Evolutionary conservation across 1,140 invertebrate species (phyloP), one percentile per base, ranked within the genome.

Genomic region (Aphis craccivora): DNA sequence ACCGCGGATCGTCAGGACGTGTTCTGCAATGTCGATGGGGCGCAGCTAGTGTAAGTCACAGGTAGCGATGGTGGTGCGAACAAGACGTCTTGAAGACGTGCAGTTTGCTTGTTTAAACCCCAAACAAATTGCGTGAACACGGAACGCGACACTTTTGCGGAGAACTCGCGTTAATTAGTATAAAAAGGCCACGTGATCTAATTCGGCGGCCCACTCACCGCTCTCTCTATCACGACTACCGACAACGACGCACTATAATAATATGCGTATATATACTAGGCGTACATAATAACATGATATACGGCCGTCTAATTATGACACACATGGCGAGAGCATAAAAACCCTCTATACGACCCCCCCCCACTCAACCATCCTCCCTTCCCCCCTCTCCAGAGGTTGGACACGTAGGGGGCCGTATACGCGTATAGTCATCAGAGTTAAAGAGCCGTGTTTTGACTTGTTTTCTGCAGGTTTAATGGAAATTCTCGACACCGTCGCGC

Each of bases 291-390:
- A 76, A 76, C 60, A 91, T 91, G 67, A 92, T 83, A 83, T 83
- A 92, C 91, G 91, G 84, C 22, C 91, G 91, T 92, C 91, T 83
- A 83, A 92, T 92, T 92, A 92, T 83, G 91, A 92, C 76, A 92
- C 91, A 92, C 11, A 35, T 92, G 91, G 67, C 67, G 20, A 81
- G 11, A 48, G 51, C 76, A 83, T 51, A 92, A 92, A 92, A 76
- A n/a, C 60, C 14, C 30, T 18, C 60, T 76, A 53, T 23, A 76
- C 60, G n/a, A 76, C 60, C 60, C 11, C 60, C 60, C 86, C 0
- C 2, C 76, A 11, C 18, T n/a, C 67, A 5, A 8, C 43, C 22
- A 25, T 23, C 45, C 1, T 7, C 35, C 22, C 20, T 37, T 8
- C 8, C 30, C 55, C 23, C 9, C 60, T 4, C 60, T 76, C 0